Evolutionary conservation across 2,113 vertebrate species (phyloP).

Genomic region (Marcusenius ussheri): DNA sequence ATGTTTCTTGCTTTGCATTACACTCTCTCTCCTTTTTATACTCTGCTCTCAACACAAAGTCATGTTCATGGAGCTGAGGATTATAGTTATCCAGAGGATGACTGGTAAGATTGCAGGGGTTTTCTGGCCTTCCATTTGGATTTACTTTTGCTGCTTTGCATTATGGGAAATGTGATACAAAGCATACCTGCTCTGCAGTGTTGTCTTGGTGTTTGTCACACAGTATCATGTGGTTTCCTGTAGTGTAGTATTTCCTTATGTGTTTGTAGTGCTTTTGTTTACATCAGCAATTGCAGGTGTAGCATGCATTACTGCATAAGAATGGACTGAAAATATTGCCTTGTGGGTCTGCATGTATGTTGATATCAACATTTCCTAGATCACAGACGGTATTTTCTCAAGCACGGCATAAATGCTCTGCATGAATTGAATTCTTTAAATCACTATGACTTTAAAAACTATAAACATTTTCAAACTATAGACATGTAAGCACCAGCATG

Average conservation of each 20-base stretch:
- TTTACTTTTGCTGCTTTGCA: constrained; percentile 50
- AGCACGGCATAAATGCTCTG: not conserved
- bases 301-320: not conserved
- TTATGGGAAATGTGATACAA: constrained; percentile 47
- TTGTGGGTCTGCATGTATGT: not conserved
- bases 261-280: not conserved
- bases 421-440: not conserved
- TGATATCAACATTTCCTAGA: not conserved
- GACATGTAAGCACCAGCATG: not conserved
- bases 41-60: constrained; percentile 65
- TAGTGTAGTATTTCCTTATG: not conserved
- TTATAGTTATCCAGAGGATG: constrained; percentile 81
- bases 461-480: not conserved
- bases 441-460: not conserved
- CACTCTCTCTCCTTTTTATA: constrained; percentile 34
- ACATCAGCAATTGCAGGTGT: not conserved
- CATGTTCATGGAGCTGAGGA: constrained; percentile 88
- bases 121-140: constrained; percentile 44
- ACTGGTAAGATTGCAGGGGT: constrained; percentile 75
- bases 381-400: not conserved
- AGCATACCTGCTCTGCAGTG: constrained; percentile 27
- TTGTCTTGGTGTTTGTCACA: constrained; percentile 18
- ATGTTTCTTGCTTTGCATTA: not conserved
- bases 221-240: not conserved
- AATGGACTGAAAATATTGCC: not conserved